phyloP scores from a whole-genome alignment of 1,140 invertebrate genomes.

The Diuraphis noxia region DNA sequence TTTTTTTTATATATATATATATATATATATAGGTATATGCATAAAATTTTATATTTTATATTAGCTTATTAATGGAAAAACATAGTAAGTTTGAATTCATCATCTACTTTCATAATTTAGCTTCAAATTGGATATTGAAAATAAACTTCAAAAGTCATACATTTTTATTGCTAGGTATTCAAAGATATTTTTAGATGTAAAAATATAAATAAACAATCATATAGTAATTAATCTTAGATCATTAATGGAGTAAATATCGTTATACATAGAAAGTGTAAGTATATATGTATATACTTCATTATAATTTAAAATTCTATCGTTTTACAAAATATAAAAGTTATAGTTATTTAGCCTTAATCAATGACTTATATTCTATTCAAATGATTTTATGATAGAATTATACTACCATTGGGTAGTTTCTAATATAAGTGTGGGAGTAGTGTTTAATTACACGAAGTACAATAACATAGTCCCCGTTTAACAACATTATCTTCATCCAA shows the following conservation, averaged over 20 bases:
- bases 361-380: background rate
- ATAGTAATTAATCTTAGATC: background rate
- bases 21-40: too few relatives aligned
- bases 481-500: background rate
- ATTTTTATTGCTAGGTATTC: background rate
- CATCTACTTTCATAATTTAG: background rate
- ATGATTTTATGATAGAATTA: background rate
- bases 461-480: background rate
- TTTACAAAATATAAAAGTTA: background rate
- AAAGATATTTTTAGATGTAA: background rate
- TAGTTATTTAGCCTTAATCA: background rate
- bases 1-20: too few relatives aligned
- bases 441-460: constrained; percentile 1
- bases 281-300: too few relatives aligned
- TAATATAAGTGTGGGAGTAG: background rate
- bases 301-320: background rate
- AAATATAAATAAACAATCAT: background rate
- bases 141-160: background rate
- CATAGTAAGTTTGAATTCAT: background rate
- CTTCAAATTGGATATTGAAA: background rate
- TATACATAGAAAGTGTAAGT: background rate
- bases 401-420: background rate
- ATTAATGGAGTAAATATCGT: background rate
- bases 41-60: too few relatives aligned
- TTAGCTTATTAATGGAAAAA: background rate